phyloP scores from a whole-genome alignment of 64 coral and sea anemone species.

The Stichodactyla mertensii region DNA sequence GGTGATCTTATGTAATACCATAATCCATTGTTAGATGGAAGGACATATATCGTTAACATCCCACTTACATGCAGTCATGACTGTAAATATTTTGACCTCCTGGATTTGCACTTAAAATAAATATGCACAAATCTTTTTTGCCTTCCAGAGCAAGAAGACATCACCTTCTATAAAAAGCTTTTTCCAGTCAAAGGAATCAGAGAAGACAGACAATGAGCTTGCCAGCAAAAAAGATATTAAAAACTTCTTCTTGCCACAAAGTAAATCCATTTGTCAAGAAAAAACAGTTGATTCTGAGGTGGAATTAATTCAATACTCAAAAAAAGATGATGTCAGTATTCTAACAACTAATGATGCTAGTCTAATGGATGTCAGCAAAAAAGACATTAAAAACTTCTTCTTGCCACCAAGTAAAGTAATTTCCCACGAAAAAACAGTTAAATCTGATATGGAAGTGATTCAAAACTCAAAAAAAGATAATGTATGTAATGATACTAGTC shows the following conservation, averaged over 20 bases:
- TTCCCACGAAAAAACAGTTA: neutral
- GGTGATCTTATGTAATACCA: no score
- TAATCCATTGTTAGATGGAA: no score
- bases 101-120: neutral
- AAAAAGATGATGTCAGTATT: neutral
- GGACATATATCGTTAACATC: no score
- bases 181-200: neutral
- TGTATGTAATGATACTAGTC: neutral
- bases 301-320: neutral
- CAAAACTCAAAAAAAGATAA: neutral
- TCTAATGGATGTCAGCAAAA: neutral
- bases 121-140: neutral
- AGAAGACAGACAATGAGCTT: neutral
- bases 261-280: neutral
- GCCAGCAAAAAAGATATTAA: slow-evolving; percentile 1
- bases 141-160: slow-evolving; percentile 2
- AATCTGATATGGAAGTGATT: neutral
- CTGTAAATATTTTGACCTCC: no score
- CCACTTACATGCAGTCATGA: no score
- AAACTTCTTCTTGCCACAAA: neutral
- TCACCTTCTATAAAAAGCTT: slow-evolving; percentile 17
- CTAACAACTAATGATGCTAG: no score
- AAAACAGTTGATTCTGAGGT: neutral
- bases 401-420: neutral
- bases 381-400: slow-evolving; percentile 12